Conservation (phyloP, 2,113 vertebrate species). For the Tapirus terrestris region DNA sequence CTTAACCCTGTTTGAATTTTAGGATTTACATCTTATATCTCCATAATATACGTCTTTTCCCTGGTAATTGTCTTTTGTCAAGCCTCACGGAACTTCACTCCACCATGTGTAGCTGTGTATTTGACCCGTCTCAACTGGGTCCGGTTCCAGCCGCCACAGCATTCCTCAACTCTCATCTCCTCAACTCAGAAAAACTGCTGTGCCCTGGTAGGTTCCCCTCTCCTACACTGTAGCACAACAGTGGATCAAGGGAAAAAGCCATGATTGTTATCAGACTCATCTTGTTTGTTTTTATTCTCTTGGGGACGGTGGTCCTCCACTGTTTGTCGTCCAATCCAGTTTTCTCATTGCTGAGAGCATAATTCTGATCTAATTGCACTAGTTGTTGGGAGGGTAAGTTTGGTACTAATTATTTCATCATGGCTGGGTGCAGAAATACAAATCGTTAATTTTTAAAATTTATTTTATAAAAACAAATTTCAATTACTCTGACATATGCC, state of each 20-base stretch:
- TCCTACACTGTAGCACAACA: not conserved
- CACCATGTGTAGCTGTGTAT: not conserved
- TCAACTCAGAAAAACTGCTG: not conserved
- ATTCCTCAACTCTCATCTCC: not conserved
- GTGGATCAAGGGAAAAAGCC: not conserved
- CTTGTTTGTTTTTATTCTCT: not conserved
- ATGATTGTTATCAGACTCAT: not conserved
- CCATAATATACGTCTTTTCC: not conserved
- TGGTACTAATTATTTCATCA: not conserved
- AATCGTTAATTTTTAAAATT: not conserved
- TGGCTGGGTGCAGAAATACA: not conserved
- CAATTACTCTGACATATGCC: not conserved
- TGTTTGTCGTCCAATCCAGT: not conserved
- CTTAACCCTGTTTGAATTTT: not conserved
- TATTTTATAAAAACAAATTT: not conserved
- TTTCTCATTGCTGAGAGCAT: not conserved
- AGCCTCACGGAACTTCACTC: not conserved
- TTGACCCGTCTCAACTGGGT: not conserved
- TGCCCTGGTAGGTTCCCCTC: not conserved
- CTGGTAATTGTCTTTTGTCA: not conserved
- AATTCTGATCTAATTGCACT: not conserved
- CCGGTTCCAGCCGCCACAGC: not conserved
- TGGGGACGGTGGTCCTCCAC: not conserved
- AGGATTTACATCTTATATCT: not conserved
- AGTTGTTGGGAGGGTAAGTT: not conserved